Conservation (phyloP, 2,888 invertebrate genomes). For the Polylopha cassiicola region DNA sequence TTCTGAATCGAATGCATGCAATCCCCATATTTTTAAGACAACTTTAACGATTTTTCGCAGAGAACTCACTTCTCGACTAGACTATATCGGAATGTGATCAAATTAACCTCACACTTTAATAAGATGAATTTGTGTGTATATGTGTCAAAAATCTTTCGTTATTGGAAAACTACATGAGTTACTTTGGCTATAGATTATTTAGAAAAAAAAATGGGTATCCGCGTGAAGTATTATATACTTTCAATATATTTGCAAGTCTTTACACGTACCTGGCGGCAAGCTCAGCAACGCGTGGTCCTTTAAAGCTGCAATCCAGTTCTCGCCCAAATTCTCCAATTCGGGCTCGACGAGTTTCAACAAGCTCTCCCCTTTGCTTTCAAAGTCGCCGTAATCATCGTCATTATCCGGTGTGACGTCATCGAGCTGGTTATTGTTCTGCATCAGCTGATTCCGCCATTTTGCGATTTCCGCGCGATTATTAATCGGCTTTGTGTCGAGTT, state of each 20-base stretch:
- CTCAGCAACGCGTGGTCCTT: constrained; percentile 96
- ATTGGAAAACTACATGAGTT: too few relatives aligned
- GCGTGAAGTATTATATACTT: not conserved
- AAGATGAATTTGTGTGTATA: too few relatives aligned
- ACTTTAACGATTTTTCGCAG: too few relatives aligned
- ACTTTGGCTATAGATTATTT: not conserved
- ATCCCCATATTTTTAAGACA: too few relatives aligned
- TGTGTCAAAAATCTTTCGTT: too few relatives aligned
- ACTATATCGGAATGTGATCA: too few relatives aligned
- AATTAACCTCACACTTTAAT: too few relatives aligned
- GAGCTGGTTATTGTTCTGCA: constrained; percentile 55
- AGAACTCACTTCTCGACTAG: too few relatives aligned
- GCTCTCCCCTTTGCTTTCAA: constrained; percentile 87
- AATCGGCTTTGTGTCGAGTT: constrained; percentile 62
- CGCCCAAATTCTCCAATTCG: constrained; percentile 92
- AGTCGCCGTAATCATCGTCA: constrained; percentile 83
- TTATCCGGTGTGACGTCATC: constrained; percentile 46
- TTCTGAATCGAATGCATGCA: too few relatives aligned
- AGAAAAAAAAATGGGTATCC: not conserved
- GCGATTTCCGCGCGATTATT: constrained; percentile 61
- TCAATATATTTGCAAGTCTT: not conserved
- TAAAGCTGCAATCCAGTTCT: constrained; percentile 96
- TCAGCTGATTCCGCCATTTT: constrained; percentile 58
- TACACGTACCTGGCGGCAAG: constrained; percentile 83
- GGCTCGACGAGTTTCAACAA: constrained; percentile 94